Evolutionary conservation across 2,113 vertebrate species (phyloP).

Genomic region (Pterophyllum scalare): DNA sequence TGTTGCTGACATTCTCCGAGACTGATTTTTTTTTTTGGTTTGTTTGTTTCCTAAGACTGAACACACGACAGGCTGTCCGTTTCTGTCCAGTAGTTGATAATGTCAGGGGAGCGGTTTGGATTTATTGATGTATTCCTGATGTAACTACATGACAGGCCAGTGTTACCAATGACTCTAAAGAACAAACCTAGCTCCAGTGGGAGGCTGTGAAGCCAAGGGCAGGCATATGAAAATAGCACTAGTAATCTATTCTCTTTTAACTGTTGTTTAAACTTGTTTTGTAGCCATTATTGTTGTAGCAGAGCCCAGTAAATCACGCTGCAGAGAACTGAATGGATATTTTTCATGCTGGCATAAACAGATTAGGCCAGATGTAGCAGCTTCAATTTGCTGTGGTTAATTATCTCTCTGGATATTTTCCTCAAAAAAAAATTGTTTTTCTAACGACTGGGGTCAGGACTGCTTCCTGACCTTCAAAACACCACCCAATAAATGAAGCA

Average conservation of each 20-base stretch:
- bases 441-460: neutral
- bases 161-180: constrained; percentile 2
- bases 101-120: constrained; percentile 2
- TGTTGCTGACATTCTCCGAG: constrained; percentile 58
- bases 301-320: constrained; percentile 20
- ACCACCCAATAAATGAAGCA: neutral
- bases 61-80: neutral
- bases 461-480: constrained; percentile 8
- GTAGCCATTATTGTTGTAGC: constrained; percentile 10
- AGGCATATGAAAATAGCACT: neutral
- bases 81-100: constrained; percentile 38
- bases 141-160: constrained; percentile 18
- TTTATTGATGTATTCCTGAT: constrained; percentile 15
- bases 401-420: constrained; percentile 31
- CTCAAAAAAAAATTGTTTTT: constrained; percentile 13
- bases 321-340: neutral
- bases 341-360: constrained; percentile 36
- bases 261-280: constrained; percentile 18
- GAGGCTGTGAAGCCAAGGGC: neutral
- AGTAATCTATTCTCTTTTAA: neutral
- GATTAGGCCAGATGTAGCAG: constrained; percentile 45
- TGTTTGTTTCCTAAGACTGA: neutral
- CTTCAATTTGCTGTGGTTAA: constrained; percentile 36
- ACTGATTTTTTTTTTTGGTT: constrained; percentile 17
- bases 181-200: neutral